Conservation (phyloP, 2,113 vertebrate genomes). For the Mirounga angustirostris region DNA sequence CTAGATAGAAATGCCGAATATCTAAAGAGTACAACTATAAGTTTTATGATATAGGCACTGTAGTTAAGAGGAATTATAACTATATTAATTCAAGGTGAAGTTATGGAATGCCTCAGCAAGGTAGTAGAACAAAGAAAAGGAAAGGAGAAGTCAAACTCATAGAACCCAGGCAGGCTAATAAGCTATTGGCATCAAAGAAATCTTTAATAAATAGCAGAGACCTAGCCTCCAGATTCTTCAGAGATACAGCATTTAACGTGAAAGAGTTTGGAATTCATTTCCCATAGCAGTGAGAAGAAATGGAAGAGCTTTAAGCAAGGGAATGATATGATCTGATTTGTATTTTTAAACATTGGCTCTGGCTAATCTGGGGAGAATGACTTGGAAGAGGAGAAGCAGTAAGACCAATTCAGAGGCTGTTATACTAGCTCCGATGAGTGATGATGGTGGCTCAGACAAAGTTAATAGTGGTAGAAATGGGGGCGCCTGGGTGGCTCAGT, state of each 20-base stretch:
- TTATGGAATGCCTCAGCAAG: not conserved
- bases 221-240: not conserved
- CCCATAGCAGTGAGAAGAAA: slow-evolving; percentile 3
- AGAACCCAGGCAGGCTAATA: not conserved
- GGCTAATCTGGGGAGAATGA: not conserved
- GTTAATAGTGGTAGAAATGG: not conserved
- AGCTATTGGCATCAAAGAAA: not conserved
- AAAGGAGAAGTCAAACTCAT: not conserved
- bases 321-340: not conserved
- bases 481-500: too few species aligned
- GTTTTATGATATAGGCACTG: slow-evolving; percentile 18
- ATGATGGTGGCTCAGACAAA: not conserved
- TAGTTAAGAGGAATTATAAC: slow-evolving; percentile 2
- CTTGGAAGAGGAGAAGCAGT: not conserved
- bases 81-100: slow-evolving; percentile 17
- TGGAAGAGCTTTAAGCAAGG: not conserved
- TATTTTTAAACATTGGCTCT: not conserved
- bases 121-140: not conserved
- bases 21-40: not conserved
- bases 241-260: not conserved
- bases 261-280: slow-evolving; percentile 18
- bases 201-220: not conserved
- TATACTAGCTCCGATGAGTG: not conserved
- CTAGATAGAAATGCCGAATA: not conserved
- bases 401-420: not conserved